Conservation (phyloP, 2,113 vertebrate species). For the Micronycteris hirsuta region DNA sequence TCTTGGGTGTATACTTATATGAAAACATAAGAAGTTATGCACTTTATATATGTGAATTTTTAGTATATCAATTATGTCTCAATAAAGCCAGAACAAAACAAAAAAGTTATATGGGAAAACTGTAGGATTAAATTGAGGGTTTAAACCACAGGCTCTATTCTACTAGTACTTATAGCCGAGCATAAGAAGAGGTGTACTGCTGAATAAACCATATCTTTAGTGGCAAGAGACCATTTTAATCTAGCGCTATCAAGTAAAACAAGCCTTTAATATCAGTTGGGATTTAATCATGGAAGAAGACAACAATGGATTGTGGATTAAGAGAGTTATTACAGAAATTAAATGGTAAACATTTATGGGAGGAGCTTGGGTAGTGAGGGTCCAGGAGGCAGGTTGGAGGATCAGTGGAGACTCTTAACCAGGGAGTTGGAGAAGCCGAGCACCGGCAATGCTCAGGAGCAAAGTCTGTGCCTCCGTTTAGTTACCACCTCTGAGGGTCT, state of each 20-base stretch:
- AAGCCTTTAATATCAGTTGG: neutral
- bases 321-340: neutral
- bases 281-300: neutral
- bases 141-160: neutral
- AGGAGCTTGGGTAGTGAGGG: neutral
- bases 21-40: neutral
- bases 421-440: neutral
- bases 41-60: neutral
- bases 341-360: neutral
- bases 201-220: neutral
- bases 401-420: neutral
- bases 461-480: neutral
- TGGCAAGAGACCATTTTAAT: neutral
- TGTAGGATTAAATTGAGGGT: neutral
- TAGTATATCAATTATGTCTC: neutral
- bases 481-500: neutral
- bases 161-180: neutral
- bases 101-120: neutral
- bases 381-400: neutral
- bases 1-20: neutral
- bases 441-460: neutral
- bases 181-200: neutral
- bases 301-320: neutral
- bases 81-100: neutral
- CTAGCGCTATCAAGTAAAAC: neutral